These are phyloP conservation scores for Drosophila siamana DNA, from an alignment of 2,888 invertebrate genomes.

Conservation along the genomic window DNA sequence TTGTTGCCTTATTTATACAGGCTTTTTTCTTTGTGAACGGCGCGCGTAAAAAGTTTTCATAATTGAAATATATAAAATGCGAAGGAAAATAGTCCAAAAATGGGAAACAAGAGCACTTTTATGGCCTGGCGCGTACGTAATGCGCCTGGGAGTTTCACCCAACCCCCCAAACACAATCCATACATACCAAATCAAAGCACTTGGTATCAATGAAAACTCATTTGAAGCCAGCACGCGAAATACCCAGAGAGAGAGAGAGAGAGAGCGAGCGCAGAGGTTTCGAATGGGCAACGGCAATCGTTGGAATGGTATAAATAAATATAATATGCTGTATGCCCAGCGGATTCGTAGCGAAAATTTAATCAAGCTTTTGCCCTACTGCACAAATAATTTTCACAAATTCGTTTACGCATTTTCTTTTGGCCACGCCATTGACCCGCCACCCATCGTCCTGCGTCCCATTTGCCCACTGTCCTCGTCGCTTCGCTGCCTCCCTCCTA, in stretches of 20 bases:
- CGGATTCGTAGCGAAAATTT: constrained; percentile 64
- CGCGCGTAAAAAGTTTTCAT: constrained; percentile 63
- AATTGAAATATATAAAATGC: constrained; percentile 70
- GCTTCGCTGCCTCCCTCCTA: not conserved
- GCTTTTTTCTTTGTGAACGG: constrained; percentile 20
- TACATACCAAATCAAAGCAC: constrained; percentile 52
- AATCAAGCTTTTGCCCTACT: constrained; percentile 62
- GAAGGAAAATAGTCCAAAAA: constrained; percentile 36
- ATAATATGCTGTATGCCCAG: constrained; percentile 59
- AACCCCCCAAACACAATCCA: constrained; percentile 26
- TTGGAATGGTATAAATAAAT: constrained; percentile 23
- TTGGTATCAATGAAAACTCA: constrained; percentile 69
- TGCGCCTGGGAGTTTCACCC: constrained; percentile 65
- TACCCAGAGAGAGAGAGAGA: no score
- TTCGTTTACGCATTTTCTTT: constrained; percentile 71
- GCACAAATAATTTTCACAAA: constrained; percentile 73
- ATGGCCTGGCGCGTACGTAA: constrained; percentile 32
- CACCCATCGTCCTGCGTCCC: not conserved
- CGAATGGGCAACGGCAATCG: not conserved
- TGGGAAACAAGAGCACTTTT: constrained; percentile 34
- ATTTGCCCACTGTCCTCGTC: not conserved
- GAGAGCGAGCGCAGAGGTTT: no score
- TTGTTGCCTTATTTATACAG: constrained; percentile 11
- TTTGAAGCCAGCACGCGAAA: constrained; percentile 32
- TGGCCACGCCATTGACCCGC: constrained; percentile 20